Evolutionary conservation across 2,797 vertebrate genomes (phyloP), one percentile per base, ranked within the genome.

Genomic region (Phataginus tetradactyla): DNA sequence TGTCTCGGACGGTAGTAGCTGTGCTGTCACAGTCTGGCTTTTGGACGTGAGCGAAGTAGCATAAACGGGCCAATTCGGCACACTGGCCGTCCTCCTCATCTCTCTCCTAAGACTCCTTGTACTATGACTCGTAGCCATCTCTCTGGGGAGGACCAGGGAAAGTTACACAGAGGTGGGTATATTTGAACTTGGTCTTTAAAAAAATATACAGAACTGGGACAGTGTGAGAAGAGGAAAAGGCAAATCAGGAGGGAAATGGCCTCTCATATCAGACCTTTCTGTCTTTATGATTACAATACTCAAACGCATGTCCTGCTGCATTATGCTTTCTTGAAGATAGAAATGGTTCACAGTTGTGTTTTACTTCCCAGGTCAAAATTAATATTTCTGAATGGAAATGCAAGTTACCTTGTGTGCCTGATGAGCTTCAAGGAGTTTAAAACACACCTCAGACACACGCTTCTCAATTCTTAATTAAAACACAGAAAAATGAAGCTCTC

Each of bases 101-200:
- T 64, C 4, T 15, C 14, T 45, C 17, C 3, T 17, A 18, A 20
- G 32, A 12, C 7, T 4, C 17, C 13, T 55, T 25, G 10, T 39
- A 66, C 39, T 49, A 0, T 37, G n/a, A 45, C 11, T 45, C 10
- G 11, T 45, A 45, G 45, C 45, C 45, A 45, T 90, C 57, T 68
- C 68, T 1, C 42, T 90, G 49, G 32, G 7, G 10, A 81, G 32
- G 23, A 32, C 17, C 51, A n/a, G 10, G 34, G 29, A 90, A 81
- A 64, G 64, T 37, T 80, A 61, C 10, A 15, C 21, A 32, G 37
- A 69, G 66, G 14, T 23, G 21, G 4, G 34, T 84, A 5, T 89
- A n/a, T 71, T 94, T 71, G 11, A 83, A 64, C n/a, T 81, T 34
- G 15, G 10, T 81, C 78, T 79, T 92, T 85, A 71, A 80, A 95